Percentiles rank a stretch among this genome's conserved stretches.
Evolutionary conservation across 2,888 invertebrate species (phyloP).

Genomic region (Macrosiphum euphorbiae): DNA sequence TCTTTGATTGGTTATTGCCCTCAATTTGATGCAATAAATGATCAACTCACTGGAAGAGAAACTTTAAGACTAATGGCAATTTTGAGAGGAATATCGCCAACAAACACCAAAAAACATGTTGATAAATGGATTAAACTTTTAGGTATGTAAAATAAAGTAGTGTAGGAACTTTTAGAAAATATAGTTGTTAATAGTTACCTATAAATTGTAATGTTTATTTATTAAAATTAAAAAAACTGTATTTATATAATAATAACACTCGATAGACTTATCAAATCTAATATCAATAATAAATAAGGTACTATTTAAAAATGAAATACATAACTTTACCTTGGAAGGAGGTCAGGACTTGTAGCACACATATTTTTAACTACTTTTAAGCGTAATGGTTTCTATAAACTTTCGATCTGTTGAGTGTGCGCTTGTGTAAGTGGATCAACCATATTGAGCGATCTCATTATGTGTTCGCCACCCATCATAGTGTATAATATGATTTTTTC

Average conservation of each 20-base stretch:
- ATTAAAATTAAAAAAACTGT: not conserved
- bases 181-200: not conserved
- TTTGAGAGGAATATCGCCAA: constrained; percentile 77
- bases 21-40: constrained; percentile 86
- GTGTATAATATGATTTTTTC: not conserved
- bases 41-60: constrained; percentile 82
- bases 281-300: too few species aligned
- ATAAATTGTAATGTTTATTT: not conserved
- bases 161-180: not conserved
- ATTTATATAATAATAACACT: not conserved
- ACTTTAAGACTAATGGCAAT: constrained; percentile 80
- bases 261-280: too few species aligned
- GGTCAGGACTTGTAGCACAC: too few species aligned
- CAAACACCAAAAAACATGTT: constrained; percentile 65
- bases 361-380: too few species aligned
- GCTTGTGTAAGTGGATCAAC: too few species aligned
- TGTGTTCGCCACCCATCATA: not conserved
- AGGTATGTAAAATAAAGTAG: constrained; percentile 64
- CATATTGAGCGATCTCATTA: too few species aligned
- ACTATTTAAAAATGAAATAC: too few species aligned
- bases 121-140: constrained; percentile 67
- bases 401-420: too few species aligned
- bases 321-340: too few species aligned
- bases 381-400: too few species aligned
- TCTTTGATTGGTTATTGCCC: constrained; percentile 89